Conservation (phyloP, 2,797 vertebrate species). For the Clarias pachynema region DNA sequence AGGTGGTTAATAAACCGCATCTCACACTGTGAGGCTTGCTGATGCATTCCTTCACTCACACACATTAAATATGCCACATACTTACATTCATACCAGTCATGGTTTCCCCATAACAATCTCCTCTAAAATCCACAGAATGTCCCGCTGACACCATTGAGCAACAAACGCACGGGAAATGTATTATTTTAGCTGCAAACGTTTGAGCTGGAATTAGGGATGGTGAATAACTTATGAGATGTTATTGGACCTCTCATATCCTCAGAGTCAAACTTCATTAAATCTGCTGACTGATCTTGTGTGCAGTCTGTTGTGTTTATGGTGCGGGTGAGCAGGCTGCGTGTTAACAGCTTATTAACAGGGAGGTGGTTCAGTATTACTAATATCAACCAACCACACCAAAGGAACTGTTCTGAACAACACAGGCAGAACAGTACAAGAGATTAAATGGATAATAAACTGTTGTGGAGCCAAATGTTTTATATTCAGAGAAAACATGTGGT, state of each 20-base stretch:
- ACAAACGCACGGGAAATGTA: constrained; percentile 62
- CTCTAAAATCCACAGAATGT: constrained; percentile 58
- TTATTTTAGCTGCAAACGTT: constrained; percentile 79
- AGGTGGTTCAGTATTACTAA: constrained; percentile 63
- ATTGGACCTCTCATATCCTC: constrained; percentile 67
- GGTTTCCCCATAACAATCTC: constrained; percentile 36
- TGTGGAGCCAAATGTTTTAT: constrained; percentile 29
- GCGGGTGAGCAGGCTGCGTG: constrained; percentile 68
- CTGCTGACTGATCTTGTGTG: constrained; percentile 68
- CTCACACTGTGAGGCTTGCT: background rate
- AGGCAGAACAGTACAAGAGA: background rate
- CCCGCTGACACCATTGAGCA: constrained; percentile 42
- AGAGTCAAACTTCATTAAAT: constrained; percentile 76
- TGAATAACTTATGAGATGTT: constrained; percentile 68
- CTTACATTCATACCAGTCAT: constrained; percentile 56
- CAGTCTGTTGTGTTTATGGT: constrained; percentile 42
- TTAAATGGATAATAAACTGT: constrained; percentile 36
- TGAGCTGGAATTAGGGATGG: constrained; percentile 71
- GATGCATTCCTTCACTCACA: constrained; percentile 38
- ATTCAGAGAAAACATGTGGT: constrained; percentile 27
- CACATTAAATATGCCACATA: constrained; percentile 52
- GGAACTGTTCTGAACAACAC: background rate
- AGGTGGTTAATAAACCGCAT: constrained; percentile 27
- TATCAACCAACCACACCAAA: constrained; percentile 37
- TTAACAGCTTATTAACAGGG: constrained; percentile 74